Conservation (phyloP, 2,113 vertebrate genomes). For the Rhynchopsitta pachyrhyncha region DNA sequence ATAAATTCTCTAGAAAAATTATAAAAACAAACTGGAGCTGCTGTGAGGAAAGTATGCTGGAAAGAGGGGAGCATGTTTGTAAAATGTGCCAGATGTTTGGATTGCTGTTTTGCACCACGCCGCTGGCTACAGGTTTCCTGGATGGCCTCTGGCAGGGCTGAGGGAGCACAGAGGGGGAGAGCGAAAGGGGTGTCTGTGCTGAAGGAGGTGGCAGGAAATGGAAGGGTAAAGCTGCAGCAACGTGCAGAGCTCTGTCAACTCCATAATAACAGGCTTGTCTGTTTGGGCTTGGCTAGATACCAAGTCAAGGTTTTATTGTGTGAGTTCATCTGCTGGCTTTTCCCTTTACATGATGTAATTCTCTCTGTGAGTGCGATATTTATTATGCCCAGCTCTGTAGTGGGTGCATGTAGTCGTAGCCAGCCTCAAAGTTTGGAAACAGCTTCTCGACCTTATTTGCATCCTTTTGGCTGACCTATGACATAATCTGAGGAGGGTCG, state of each 20-base stretch:
- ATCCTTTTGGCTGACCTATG: slow-evolving; percentile 60
- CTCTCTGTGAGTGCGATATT: background rate
- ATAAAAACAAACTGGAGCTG: background rate
- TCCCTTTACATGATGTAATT: slow-evolving; percentile 44
- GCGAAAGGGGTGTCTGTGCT: background rate
- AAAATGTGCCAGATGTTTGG: background rate
- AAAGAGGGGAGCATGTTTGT: background rate
- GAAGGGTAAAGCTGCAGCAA: background rate
- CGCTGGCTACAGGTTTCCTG: fast-evolving
- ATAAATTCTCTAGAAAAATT: background rate
- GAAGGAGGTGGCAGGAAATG: background rate
- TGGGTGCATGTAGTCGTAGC: background rate
- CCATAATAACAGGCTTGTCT: slow-evolving; percentile 10
- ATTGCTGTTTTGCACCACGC: background rate
- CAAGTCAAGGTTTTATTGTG: slow-evolving; percentile 43
- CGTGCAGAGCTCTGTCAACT: background rate
- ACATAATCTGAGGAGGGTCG: slow-evolving; percentile 14
- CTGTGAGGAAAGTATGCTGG: background rate
- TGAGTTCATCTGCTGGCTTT: slow-evolving; percentile 68
- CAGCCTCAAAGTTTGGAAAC: slow-evolving; percentile 53
- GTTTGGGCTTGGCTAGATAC: slow-evolving; percentile 32
- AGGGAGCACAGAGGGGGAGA: fast-evolving
- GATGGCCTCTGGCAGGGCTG: fast-evolving
- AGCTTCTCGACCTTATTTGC: slow-evolving; percentile 32
- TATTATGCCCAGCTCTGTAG: slow-evolving; percentile 39